Evolutionary conservation across 30 jellyfish, hydroid and myxozoan species (phyloP).

Genomic region (Turritopsis dohrnii): DNA sequence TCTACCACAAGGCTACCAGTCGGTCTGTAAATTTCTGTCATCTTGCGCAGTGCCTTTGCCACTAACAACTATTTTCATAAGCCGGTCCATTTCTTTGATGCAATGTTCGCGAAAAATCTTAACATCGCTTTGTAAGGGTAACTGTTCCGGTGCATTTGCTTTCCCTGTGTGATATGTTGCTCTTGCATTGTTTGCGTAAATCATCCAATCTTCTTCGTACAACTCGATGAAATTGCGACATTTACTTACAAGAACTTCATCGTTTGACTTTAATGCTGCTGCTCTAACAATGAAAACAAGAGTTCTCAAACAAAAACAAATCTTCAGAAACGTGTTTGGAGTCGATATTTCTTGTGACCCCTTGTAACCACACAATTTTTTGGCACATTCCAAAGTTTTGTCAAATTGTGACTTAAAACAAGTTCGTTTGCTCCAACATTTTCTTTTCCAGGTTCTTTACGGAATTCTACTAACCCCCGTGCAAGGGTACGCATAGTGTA

Average conservation of each 20-base stretch:
- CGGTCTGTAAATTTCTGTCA: too few relatives aligned
- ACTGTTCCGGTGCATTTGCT: neutral
- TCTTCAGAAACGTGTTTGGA: neutral
- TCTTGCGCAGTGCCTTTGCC: too few relatives aligned
- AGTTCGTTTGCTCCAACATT: neutral
- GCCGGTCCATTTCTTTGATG: neutral
- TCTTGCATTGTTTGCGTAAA: neutral
- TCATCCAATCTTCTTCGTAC: neutral
- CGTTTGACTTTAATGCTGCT: neutral
- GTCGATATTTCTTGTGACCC: neutral
- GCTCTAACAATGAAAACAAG: neutral
- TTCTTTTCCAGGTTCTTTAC: neutral
- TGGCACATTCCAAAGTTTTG: neutral
- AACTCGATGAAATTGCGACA: neutral
- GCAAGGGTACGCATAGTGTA: neutral
- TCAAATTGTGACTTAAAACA: neutral
- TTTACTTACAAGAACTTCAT: neutral
- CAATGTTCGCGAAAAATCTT: neutral
- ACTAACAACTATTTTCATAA: neutral
- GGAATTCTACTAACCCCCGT: neutral
- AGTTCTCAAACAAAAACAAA: neutral
- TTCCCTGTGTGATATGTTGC: constrained; percentile 2
- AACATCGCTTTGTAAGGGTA: neutral
- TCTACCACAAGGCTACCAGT: too few relatives aligned
- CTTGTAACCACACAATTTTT: neutral